phyloP scores from a whole-genome alignment of 2,888 invertebrate species.

The Apotomis turbidana region DNA sequence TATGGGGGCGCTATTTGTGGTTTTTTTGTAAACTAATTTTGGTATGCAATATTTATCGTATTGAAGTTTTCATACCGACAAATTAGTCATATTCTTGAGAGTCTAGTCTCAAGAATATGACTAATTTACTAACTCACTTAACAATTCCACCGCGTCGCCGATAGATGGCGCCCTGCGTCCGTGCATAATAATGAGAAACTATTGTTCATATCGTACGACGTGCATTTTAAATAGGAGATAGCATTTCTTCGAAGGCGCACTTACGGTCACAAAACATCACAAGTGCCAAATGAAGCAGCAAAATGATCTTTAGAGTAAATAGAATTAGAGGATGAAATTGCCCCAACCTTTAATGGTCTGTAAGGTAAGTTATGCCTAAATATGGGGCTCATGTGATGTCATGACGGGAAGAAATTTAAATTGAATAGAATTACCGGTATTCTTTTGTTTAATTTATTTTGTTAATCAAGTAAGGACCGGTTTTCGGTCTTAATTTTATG shows the following conservation, averaged over 20 bases:
- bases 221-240: conserved; percentile 42
- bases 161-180: conserved; percentile 40
- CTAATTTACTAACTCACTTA: conserved; percentile 31
- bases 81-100: too few relatives aligned
- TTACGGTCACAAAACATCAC: background rate
- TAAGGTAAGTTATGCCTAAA: background rate
- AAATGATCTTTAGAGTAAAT: conserved; percentile 10
- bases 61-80: background rate
- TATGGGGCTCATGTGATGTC: conserved; percentile 20
- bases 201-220: conserved; percentile 40
- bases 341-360: background rate
- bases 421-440: conserved; percentile 32
- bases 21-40: too few relatives aligned
- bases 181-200: conserved; percentile 40
- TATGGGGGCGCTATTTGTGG: too few relatives aligned
- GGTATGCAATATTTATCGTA: too few relatives aligned
- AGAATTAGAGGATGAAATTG: background rate
- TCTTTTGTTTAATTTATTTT: conserved; percentile 7
- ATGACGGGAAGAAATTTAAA: conserved; percentile 39
- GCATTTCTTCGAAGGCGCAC: conserved; percentile 40
- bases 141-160: conserved; percentile 32
- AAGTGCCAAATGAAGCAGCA: conserved; percentile 49
- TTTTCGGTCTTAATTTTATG: background rate
- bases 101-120: conserved; percentile 17
- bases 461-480: conserved; percentile 5